Evolutionary conservation across 2,113 vertebrate species (phyloP).

Genomic region (Peucedramus taeniatus): DNA sequence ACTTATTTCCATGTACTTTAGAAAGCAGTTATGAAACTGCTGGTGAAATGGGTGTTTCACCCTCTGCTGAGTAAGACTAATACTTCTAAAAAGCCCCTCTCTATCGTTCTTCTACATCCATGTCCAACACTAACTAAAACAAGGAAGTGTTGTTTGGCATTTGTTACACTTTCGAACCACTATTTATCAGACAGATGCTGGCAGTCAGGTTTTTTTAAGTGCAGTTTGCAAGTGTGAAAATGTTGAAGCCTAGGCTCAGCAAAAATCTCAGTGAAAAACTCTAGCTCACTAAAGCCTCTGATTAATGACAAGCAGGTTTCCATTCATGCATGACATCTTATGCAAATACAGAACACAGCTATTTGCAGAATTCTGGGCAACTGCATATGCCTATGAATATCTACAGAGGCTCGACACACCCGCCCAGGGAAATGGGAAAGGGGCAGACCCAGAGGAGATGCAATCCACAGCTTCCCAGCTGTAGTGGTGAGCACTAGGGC

Average conservation of each 20-base stretch:
- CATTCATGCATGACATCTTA: background rate
- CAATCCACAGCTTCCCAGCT: background rate
- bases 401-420: background rate
- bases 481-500: background rate
- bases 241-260: background rate
- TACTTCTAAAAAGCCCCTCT: background rate
- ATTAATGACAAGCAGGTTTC: conserved; percentile 28
- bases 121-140: background rate
- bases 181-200: background rate
- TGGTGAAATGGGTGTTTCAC: background rate
- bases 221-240: background rate
- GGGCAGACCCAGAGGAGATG: background rate
- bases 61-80: background rate
- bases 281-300: background rate
- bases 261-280: background rate
- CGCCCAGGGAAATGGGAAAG: background rate
- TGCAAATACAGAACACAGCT: background rate
- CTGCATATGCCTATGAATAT: background rate
- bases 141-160: background rate
- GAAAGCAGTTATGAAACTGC: background rate
- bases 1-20: background rate
- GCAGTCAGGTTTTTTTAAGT: background rate
- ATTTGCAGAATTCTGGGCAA: background rate
- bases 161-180: background rate
- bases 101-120: background rate